phyloP scores from a whole-genome alignment of 2,797 vertebrate species.

The Rhodeus uyekii region DNA sequence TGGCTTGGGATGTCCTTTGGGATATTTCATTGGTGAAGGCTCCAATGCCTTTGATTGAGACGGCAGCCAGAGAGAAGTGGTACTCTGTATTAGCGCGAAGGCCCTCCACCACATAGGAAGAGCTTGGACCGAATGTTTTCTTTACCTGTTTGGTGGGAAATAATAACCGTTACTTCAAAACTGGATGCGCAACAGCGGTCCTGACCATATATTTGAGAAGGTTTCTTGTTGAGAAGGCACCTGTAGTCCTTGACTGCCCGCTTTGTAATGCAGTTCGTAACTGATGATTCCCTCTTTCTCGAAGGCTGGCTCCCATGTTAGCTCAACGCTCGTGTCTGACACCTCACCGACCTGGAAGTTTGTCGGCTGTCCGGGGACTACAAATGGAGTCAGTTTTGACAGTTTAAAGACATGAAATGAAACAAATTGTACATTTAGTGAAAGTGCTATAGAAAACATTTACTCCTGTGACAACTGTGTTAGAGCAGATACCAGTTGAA shows the following conservation, averaged over 20 bases:
- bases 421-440: not conserved
- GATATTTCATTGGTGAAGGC: conserved; percentile 93
- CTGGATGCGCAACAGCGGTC: not conserved
- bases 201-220: not conserved
- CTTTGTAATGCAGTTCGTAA: conserved; percentile 90
- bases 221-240: conserved; percentile 66
- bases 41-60: conserved; percentile 92
- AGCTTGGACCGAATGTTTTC: conserved; percentile 87
- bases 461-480: not conserved
- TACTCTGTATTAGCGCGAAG: conserved; percentile 95
- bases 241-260: conserved; percentile 81
- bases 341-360: conserved; percentile 93
- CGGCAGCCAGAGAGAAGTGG: conserved; percentile 91
- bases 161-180: not conserved
- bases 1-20: conserved; percentile 97
- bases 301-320: conserved; percentile 91
- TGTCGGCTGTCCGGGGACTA: conserved; percentile 88
- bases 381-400: conserved; percentile 5
- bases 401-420: conserved; percentile 8
- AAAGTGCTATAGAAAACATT: not conserved
- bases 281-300: conserved; percentile 92
- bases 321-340: conserved; percentile 88
- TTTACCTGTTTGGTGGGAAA: conserved; percentile 76
- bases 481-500: not conserved
- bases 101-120: conserved; percentile 86